Evolutionary conservation across 2,888 invertebrate species (phyloP).

Genomic region (Polydrusus tereticollis): DNA sequence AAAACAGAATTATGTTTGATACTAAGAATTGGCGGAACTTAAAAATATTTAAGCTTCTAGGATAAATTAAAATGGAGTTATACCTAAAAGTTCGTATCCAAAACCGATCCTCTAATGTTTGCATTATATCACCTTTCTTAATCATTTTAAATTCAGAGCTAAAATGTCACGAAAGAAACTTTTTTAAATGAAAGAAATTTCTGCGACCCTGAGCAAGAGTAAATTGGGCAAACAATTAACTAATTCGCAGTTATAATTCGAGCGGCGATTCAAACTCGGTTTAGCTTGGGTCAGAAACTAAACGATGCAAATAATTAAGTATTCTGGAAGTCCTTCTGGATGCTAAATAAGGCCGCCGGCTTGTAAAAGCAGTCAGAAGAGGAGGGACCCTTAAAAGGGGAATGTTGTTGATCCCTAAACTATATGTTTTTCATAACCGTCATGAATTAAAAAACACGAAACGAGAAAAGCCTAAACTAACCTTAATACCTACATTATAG

Average conservation of each 20-base stretch:
- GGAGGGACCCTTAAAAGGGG: conserved; percentile 18
- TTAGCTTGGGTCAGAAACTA: conserved; percentile 49
- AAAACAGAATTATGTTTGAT: too few relatives aligned
- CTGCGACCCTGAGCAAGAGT: conserved; percentile 36
- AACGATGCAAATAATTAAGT: conserved; percentile 59
- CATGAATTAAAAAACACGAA: too few relatives aligned
- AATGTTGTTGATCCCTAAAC: conserved; percentile 23
- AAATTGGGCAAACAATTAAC: conserved; percentile 51
- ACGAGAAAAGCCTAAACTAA: too few relatives aligned
- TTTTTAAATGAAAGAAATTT: conserved; percentile 22
- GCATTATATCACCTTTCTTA: not conserved
- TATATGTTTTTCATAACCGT: not conserved
- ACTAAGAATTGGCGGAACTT: too few relatives aligned
- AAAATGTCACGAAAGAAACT: not conserved
- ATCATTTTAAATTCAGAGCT: not conserved
- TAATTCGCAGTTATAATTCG: conserved; percentile 56
- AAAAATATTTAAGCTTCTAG: too few relatives aligned
- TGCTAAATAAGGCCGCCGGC: conserved; percentile 46
- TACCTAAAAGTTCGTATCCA: too few relatives aligned
- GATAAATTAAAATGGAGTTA: too few relatives aligned
- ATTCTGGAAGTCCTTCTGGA: conserved; percentile 56
- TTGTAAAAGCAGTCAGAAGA: conserved; percentile 28
- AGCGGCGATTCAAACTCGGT: conserved; percentile 48
- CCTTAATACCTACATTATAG: too few relatives aligned
- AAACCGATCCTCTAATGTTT: not conserved